Conservation (phyloP, 2,113 vertebrate species). For the Nymphicus hollandicus region DNA sequence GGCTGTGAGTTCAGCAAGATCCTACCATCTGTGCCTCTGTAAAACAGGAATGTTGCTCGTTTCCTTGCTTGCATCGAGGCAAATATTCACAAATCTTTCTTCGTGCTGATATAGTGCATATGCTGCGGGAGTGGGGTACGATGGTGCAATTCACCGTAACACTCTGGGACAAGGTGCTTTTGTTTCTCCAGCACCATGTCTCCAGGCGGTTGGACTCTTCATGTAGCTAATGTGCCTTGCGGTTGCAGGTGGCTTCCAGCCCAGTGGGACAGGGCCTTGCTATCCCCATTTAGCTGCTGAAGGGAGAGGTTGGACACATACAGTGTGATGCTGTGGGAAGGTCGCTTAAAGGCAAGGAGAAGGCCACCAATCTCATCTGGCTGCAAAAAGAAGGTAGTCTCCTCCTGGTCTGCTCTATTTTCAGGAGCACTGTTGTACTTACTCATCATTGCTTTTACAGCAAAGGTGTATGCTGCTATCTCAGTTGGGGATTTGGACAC, state of each 20-base stretch:
- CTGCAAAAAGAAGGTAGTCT: neutral
- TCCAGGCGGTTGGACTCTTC: rapidly evolving
- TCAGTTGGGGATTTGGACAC: neutral
- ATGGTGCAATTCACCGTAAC: rapidly evolving
- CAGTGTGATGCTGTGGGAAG: neutral
- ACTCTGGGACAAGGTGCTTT: neutral
- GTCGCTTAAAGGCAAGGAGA: neutral
- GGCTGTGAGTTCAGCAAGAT: neutral
- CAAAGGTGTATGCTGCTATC: neutral
- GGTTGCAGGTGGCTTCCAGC: neutral
- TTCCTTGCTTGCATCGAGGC: neutral
- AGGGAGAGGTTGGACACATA: neutral
- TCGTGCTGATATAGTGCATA: rapidly evolving
- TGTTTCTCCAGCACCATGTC: neutral
- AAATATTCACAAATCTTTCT: neutral
- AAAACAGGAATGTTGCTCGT: neutral
- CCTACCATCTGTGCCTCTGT: neutral
- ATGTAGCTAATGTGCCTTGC: rapidly evolving
- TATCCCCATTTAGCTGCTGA: neutral
- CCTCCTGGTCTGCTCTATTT: neutral
- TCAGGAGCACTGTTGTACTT: too few species aligned
- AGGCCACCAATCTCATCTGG: rapidly evolving
- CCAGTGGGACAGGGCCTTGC: neutral
- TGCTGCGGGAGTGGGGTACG: rapidly evolving
- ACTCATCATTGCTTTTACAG: neutral